Conservation (phyloP, 2,797 vertebrate species). For the Nannoperca australis region DNA sequence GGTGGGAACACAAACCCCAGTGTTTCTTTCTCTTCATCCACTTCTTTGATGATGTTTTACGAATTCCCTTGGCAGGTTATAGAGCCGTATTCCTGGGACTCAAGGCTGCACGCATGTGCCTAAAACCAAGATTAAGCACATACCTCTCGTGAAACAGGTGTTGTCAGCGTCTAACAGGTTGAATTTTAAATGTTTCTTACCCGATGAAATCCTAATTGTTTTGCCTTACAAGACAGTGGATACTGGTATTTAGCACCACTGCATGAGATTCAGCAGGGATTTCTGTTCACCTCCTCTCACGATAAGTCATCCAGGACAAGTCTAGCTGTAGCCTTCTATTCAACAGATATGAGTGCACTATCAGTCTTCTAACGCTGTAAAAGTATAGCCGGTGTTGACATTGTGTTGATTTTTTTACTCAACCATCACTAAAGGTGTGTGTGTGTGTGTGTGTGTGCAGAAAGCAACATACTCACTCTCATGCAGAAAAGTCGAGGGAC, state of each 20-base stretch:
- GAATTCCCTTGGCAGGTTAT: conserved; percentile 58
- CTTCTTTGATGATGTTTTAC: conserved; percentile 74
- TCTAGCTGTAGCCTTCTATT: neutral
- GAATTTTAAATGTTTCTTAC: conserved; percentile 36
- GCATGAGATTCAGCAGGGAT: conserved; percentile 8
- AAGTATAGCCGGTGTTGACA: neutral
- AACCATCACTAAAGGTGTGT: neutral
- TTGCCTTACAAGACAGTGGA: conserved; percentile 8
- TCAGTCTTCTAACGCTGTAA: too few species aligned
- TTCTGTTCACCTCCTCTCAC: conserved; percentile 26
- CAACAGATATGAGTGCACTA: too few species aligned
- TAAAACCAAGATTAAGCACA: conserved; percentile 70
- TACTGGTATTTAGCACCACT: conserved; percentile 15
- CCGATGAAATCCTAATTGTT: conserved; percentile 46
- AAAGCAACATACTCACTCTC: neutral
- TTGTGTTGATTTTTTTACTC: neutral
- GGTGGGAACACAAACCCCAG: conserved; percentile 72
- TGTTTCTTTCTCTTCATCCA: conserved; percentile 67
- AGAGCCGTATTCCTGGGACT: conserved; percentile 45
- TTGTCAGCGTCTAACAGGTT: conserved; percentile 65
- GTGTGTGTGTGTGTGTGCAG: too few species aligned
- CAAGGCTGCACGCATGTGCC: conserved; percentile 36
- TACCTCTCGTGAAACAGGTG: conserved; percentile 61
- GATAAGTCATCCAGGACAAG: conserved; percentile 16
- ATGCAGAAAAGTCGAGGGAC: conserved; percentile 9